Evolutionary conservation across 2,113 vertebrate genomes (phyloP), one percentile per base, ranked within the genome.

Genomic region (Cebidichthys violaceus): DNA sequence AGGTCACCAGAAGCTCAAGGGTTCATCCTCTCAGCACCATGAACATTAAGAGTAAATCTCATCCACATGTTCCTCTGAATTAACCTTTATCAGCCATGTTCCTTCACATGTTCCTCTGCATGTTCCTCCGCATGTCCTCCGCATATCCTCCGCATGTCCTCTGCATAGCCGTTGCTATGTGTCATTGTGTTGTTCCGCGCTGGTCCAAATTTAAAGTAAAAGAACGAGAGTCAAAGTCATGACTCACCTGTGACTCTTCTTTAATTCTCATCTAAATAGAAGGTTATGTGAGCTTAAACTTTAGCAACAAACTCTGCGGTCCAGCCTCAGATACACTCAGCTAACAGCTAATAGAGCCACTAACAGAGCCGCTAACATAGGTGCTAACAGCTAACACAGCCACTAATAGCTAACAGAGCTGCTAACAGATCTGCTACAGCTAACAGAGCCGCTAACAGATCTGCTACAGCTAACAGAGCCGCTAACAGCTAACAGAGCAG

Each of bases 211-310:
- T 37, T 13, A 79, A 33, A 35, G 10, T 15, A 29, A n/a, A 31
- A 8, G 9, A 22, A n/a, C 33, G 3, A 6, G 9, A 54, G 68
- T 62, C 29, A 52, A 17, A 74, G 39, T 6, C 41, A 39, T 90
- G 88, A 88, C 57, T 83, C 86, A 86, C 70, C 83, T 68, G 86
- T 18, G 8, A 29, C n/a, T 0, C 10, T 18, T 4, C 8, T 11
- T 54, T 50, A 52, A 65, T 22, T 29, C 47, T 71, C 70, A 78
- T 77, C 67, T 81, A 27, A 43, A 67, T 11, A 24, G 14, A 35
- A 15, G 60, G 15, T 75, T 3, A 22, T 68, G 70, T 81, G 60
- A 69, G 43, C 43, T 72, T 69, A 57, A 73, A 79, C 70, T 64
- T 74, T 20, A 57, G 27, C 15, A 7, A 45, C 47, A 41, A 84